phyloP scores from a whole-genome alignment of 2,888 invertebrate genomes.

The Perizoma flavofasciatum region DNA sequence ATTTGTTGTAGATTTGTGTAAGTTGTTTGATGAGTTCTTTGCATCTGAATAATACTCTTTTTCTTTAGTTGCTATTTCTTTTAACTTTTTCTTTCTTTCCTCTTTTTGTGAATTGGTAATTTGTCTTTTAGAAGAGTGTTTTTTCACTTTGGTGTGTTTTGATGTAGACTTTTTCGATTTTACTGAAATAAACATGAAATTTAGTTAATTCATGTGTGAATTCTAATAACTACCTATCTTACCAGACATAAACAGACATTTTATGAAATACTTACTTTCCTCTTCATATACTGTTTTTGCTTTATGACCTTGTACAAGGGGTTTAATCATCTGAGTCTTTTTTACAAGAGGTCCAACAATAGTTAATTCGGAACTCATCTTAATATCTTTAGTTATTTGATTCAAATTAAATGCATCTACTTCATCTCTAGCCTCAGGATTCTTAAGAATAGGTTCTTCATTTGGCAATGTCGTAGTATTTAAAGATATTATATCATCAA shows the following conservation, averaged over 20 bases:
- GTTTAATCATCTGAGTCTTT: constrained; percentile 62
- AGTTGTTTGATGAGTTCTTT: constrained; percentile 41
- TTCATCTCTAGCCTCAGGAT: constrained; percentile 42
- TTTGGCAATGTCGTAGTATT: constrained; percentile 20
- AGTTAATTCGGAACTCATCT: constrained; percentile 28
- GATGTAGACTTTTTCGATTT: constrained; percentile 47
- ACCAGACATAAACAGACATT: background rate
- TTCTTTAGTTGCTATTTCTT: constrained; percentile 73
- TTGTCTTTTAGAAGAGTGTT: constrained; percentile 49
- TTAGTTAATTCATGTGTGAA: constrained; percentile 49
- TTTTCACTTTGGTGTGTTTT: constrained; percentile 49
- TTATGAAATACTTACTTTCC: constrained; percentile 50
- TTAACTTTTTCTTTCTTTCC: constrained; percentile 77
- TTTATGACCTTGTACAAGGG: constrained; percentile 49
- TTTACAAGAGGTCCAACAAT: constrained; percentile 37
- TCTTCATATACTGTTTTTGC: constrained; percentile 42
- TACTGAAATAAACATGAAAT: constrained; percentile 41
- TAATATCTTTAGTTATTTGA: constrained; percentile 31
- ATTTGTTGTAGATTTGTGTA: constrained; percentile 51
- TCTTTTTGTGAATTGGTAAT: constrained; percentile 66
- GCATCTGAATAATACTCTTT: constrained; percentile 45
- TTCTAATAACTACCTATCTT: constrained; percentile 19
- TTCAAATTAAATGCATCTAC: constrained; percentile 46
- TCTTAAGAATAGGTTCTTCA: constrained; percentile 18
- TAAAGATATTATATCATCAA: constrained; percentile 42